Conservation (phyloP, 2,113 vertebrate genomes). For the Corythornis cristatus region DNA sequence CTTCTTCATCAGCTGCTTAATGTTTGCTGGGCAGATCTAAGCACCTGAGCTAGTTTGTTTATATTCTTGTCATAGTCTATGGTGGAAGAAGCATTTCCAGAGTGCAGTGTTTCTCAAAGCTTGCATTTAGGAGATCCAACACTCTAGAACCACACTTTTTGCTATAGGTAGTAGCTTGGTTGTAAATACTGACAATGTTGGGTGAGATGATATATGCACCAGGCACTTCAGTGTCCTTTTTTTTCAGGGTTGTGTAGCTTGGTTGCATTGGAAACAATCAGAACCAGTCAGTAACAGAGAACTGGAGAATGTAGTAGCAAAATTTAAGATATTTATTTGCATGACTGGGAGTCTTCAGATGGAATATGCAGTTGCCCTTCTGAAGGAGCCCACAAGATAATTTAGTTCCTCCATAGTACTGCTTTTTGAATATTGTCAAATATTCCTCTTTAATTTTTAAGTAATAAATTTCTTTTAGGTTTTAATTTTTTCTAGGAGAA, state of each 20-base stretch:
- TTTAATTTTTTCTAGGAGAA: not conserved
- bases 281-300: not conserved
- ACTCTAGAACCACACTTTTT: not conserved
- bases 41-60: not conserved
- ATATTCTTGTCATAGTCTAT: not conserved
- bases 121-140: not conserved
- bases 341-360: not conserved
- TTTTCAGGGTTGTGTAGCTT: not conserved
- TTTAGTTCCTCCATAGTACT: not conserved
- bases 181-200: not conserved
- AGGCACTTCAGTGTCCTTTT: not conserved
- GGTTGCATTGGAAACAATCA: not conserved
- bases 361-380: not conserved
- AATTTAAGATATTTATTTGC: not conserved
- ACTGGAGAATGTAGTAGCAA: not conserved
- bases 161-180: not conserved
- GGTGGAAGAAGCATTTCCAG: not conserved
- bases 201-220: not conserved
- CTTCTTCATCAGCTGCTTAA: not conserved
- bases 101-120: not conserved
- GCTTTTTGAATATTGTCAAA: not conserved
- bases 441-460: not conserved
- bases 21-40: not conserved
- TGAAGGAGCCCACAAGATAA: not conserved
- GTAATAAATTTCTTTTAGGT: not conserved